Percentiles rank a stretch among this genome's conserved stretches.
These are phyloP conservation scores for Turnix velox DNA, from an alignment of 2,113 vertebrate species.

Conservation along the genomic window DNA sequence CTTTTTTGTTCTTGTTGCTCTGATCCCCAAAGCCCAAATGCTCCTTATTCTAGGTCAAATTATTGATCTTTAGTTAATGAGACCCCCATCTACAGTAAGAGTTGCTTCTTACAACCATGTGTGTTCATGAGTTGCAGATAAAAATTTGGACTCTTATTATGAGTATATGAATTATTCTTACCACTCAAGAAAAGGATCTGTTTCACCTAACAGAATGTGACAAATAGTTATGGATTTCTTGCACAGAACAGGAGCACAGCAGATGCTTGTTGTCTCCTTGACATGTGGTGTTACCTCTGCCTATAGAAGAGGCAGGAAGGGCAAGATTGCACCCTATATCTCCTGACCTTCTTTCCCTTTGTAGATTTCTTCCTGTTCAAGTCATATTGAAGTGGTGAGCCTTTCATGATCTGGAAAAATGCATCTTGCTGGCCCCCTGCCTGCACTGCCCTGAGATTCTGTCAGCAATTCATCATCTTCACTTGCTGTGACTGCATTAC, in stretches of 20 bases:
- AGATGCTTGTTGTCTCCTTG: not conserved
- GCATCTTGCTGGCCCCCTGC: not conserved
- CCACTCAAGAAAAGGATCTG: not conserved
- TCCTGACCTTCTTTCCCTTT: not conserved
- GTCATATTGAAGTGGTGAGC: not conserved
- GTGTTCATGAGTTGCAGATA: not conserved
- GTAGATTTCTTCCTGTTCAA: not conserved
- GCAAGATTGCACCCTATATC: not conserved
- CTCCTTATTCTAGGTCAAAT: not conserved
- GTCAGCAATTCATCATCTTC: not conserved
- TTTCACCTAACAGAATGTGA: not conserved
- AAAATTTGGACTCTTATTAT: not conserved
- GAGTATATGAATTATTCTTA: not conserved
- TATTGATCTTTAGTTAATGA: not conserved
- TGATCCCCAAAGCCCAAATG: not conserved
- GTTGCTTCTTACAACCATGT: not conserved
- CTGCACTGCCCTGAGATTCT: not conserved
- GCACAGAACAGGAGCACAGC: not conserved
- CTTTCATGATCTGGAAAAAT: not conserved
- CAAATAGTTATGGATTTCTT: not conserved
- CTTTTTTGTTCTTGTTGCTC: not conserved
- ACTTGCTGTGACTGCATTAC: not conserved
- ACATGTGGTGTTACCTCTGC: not conserved
- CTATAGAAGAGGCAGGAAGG: not conserved
- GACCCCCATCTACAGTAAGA: not conserved